Evolutionary conservation across 2,797 vertebrate species (phyloP), one percentile per base, ranked within the genome.

Genomic region (Ctenopoma multispine): DNA sequence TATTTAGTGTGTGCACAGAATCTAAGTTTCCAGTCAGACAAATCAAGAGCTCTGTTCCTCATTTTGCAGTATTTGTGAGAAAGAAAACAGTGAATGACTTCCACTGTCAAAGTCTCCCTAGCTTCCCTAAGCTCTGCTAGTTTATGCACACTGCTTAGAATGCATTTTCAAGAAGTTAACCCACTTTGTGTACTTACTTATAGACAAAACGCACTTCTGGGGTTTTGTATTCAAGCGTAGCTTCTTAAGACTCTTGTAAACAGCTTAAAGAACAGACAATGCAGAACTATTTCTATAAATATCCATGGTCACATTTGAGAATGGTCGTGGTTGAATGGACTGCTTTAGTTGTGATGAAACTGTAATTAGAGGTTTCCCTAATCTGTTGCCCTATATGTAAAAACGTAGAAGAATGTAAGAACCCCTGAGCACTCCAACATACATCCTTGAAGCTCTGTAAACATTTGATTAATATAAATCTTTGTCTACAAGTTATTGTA

Each of bases 101-200:
- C 82, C 73, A 59, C 48, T 84, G 70, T 69, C 79, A 57, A 61
- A 75, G 69, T 78, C 80, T 75, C 65, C 40, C 44, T 48, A 62
- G 65, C 51, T 72, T 84, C 80, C n/a, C 58, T 81, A 77, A 89
- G 62, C 85, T 81, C 73, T 50, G 68, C 67, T 75, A 75, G 81
- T 63, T 89, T 75, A 80, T 78, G 63, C 63, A 63, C 74, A 69
- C 80, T 81, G 83, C 77, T 87, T 80, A 72, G 77, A 63, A 56
- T 81, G 80, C 80, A 82, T 86, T 84, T 85, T 83, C 77, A 75
- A 86, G 80, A 43, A 50, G 71, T 84, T 87, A 88, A 86, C 85
- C 77, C 82, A 83, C 79, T 89, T 89, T 88, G 73, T 72, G 64
- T 78, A 77, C 57, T 69, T 77, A 64, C 53, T 69, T 63, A 56